Evolutionary conservation across 2,888 invertebrate species (phyloP).

Genomic region (Chrysolina oricalcia): DNA sequence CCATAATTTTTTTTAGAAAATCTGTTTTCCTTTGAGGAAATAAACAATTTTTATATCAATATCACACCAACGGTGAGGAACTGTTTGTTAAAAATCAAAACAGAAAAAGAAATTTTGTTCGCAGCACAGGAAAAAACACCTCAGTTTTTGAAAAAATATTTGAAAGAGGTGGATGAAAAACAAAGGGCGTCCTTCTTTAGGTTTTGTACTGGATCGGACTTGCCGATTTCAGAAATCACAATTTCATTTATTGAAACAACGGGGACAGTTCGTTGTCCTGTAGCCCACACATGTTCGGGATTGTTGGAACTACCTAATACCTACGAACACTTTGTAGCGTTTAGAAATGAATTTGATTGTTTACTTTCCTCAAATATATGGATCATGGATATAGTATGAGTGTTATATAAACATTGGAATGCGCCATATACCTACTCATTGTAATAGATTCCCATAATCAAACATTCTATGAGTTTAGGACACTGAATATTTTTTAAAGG

Average conservation of each 20-base stretch:
- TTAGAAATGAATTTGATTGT: constrained; percentile 6
- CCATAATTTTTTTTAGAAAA: not conserved
- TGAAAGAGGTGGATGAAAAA: not conserved
- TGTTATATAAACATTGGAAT: too few relatives aligned
- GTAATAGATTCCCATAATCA: too few relatives aligned
- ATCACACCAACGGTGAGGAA: not conserved
- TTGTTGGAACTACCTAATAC: not conserved
- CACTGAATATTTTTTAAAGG: too few relatives aligned
- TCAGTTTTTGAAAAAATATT: constrained; percentile 2
- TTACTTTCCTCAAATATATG: constrained; percentile 6
- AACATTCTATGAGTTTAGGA: too few relatives aligned
- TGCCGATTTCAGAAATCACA: not conserved
- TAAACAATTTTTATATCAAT: not conserved
- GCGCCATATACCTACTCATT: too few relatives aligned
- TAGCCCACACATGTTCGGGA: constrained; percentile 9
- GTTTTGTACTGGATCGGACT: constrained; percentile 20
- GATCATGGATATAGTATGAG: constrained; percentile 16
- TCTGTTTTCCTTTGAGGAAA: not conserved
- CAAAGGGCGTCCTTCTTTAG: not conserved
- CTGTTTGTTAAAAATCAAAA: not conserved
- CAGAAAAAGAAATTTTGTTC: not conserved
- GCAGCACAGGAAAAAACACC: not conserved
- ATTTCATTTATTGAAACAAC: constrained; percentile 1
- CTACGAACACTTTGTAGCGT: not conserved
- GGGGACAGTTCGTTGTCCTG: not conserved